Evolutionary conservation across 2,113 vertebrate genomes (phyloP).

Genomic region (Crotalus tigris): DNA sequence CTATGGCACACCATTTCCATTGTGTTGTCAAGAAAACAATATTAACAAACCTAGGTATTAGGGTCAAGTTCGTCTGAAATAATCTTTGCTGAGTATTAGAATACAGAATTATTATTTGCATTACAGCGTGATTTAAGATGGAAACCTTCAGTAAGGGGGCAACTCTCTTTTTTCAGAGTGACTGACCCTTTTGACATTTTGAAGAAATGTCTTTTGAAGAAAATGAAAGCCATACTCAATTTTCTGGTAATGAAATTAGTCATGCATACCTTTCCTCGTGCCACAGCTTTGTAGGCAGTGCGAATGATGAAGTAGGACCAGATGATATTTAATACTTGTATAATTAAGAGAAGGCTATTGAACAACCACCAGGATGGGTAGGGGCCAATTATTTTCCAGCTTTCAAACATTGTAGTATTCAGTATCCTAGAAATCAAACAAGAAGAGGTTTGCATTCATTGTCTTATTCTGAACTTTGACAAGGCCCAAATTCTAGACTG

Average conservation of each 20-base stretch:
- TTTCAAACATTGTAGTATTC: conserved; percentile 93
- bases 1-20: neutral
- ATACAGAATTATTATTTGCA: neutral
- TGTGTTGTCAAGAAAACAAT: neutral
- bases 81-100: neutral
- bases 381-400: conserved; percentile 90
- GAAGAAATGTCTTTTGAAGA: neutral
- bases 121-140: neutral
- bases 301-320: conserved; percentile 94
- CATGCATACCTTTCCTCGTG: conserved; percentile 85
- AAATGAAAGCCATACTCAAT: neutral
- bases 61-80: neutral
- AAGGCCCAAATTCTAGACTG: neutral
- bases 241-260: neutral
- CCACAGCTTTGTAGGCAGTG: conserved; percentile 86
- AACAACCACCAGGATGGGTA: conserved; percentile 96
- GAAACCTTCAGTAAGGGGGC: neutral
- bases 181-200: neutral
- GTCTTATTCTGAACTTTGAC: neutral
- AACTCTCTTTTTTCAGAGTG: fast-evolving
- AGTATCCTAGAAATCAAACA: conserved; percentile 78
- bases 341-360: conserved; percentile 81
- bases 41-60: neutral
- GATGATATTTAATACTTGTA: conserved; percentile 89
- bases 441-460: conserved; percentile 4